phyloP scores from a whole-genome alignment of 2,888 invertebrate genomes.

The Sinotaia quadrata region DNA sequence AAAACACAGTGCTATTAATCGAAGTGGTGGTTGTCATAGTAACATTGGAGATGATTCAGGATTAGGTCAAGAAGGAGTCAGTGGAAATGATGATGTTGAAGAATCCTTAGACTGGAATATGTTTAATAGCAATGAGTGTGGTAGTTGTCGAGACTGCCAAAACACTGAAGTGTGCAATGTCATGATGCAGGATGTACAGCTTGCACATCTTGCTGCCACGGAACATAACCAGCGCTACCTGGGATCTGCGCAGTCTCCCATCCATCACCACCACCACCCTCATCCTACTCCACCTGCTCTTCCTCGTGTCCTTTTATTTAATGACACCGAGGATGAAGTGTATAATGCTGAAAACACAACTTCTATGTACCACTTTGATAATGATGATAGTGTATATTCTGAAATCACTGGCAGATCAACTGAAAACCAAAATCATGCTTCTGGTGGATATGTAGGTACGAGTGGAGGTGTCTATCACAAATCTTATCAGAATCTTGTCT shows the following conservation, averaged over 20 bases:
- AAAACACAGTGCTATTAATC: conserved; percentile 11
- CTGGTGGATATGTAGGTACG: conserved; percentile 10
- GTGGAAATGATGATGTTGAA: conserved; percentile 11
- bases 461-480: conserved; percentile 17
- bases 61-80: background rate
- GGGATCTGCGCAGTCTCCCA: conserved; percentile 25
- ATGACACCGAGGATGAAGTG: conserved; percentile 64
- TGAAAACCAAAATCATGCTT: conserved; percentile 10
- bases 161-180: conserved; percentile 68
- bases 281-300: conserved; percentile 31
- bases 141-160: conserved; percentile 71
- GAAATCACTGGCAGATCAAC: conserved; percentile 70
- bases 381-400: conserved; percentile 70
- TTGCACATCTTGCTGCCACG: conserved; percentile 43
- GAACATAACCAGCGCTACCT: conserved; percentile 36
- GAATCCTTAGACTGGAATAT: conserved; percentile 77
- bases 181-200: conserved; percentile 68
- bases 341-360: conserved; percentile 57
- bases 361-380: conserved; percentile 61
- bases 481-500: conserved; percentile 29
- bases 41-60: conserved; percentile 11
- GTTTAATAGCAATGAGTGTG: conserved; percentile 70
- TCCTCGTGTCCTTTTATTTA: conserved; percentile 60
- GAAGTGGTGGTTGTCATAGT: conserved; percentile 22
- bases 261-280: conserved; percentile 23